These are phyloP conservation scores for Ectemnius cavifrons DNA, from an alignment of 2,888 invertebrate species.

Conservation along the genomic window DNA sequence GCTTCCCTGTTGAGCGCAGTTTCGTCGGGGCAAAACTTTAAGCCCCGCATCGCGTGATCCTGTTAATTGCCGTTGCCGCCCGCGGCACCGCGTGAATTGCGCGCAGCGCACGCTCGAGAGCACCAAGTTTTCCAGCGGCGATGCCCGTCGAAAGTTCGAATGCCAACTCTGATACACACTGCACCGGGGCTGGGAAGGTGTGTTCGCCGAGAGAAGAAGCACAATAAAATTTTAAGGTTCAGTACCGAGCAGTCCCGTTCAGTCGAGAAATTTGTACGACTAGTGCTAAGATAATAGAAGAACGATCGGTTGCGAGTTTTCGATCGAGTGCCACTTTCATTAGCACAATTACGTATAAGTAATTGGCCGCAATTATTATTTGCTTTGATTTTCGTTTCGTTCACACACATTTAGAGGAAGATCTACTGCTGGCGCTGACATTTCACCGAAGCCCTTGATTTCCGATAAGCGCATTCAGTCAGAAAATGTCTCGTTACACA, in stretches of 20 bases:
- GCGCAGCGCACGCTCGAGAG: too few species aligned
- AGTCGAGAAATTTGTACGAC: constrained; percentile 24
- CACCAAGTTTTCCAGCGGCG: constrained; percentile 25
- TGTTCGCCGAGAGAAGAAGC: constrained; percentile 50
- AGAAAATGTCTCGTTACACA: neutral
- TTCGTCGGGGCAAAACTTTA: neutral
- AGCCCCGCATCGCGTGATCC: constrained; percentile 11
- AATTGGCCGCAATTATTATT: constrained; percentile 1
- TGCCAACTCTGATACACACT: neutral
- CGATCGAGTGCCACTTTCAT: neutral
- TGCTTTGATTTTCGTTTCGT: neutral
- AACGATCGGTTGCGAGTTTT: neutral
- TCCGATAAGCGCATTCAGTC: neutral
- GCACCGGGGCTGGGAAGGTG: constrained; percentile 16
- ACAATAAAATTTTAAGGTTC: constrained; percentile 53
- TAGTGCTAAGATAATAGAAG: constrained; percentile 1
- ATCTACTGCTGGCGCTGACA: neutral
- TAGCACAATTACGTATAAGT: neutral
- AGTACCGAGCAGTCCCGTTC: constrained; percentile 34
- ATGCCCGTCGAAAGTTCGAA: constrained; percentile 39
- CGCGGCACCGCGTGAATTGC: constrained; percentile 31
- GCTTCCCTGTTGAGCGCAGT: neutral
- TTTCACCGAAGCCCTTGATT: neutral
- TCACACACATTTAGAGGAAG: neutral
- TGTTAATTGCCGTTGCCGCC: constrained; percentile 28